Percentiles rank a stretch among this genome's conserved stretches.
Conservation (phyloP, 2,113 vertebrate species). For the Grammomys surdaster region DNA sequence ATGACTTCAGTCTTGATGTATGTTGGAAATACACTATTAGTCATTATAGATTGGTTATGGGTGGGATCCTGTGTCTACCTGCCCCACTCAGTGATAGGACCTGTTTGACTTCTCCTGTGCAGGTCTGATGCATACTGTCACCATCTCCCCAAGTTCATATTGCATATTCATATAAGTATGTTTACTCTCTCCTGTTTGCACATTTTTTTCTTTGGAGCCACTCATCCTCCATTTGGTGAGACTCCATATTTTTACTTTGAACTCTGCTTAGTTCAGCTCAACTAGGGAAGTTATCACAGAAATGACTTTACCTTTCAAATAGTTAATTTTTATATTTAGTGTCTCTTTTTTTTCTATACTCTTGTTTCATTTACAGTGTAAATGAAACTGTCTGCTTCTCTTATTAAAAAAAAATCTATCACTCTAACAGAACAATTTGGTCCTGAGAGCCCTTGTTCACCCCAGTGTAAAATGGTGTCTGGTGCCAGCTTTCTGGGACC, state of each 20-base stretch:
- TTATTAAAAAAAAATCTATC: not conserved
- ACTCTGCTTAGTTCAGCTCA: not conserved
- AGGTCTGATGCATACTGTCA: not conserved
- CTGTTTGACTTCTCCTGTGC: not conserved
- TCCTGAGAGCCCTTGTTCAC: not conserved
- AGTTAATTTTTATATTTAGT: not conserved
- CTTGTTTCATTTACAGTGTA: not conserved
- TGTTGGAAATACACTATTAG: slow-evolving; percentile 52
- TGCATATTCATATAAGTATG: not conserved
- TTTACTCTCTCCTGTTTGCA: not conserved
- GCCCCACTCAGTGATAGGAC: not conserved
- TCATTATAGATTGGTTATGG: not conserved
- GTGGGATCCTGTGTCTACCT: not conserved
- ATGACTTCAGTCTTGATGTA: slow-evolving; percentile 13
- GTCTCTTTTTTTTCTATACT: not conserved
- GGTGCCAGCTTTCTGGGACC: not conserved
- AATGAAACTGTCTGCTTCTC: not conserved
- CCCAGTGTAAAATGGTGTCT: slow-evolving; percentile 1
- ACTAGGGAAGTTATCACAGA: not conserved
- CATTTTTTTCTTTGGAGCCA: slow-evolving; percentile 18
- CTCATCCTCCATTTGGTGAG: rapidly evolving
- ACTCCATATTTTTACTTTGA: not conserved
- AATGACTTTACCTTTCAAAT: slow-evolving; percentile 26
- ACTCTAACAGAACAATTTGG: slow-evolving; percentile 34
- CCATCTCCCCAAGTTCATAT: not conserved